Evolutionary conservation across 2,888 invertebrate species (phyloP).

Genomic region (Congeria kusceri): DNA sequence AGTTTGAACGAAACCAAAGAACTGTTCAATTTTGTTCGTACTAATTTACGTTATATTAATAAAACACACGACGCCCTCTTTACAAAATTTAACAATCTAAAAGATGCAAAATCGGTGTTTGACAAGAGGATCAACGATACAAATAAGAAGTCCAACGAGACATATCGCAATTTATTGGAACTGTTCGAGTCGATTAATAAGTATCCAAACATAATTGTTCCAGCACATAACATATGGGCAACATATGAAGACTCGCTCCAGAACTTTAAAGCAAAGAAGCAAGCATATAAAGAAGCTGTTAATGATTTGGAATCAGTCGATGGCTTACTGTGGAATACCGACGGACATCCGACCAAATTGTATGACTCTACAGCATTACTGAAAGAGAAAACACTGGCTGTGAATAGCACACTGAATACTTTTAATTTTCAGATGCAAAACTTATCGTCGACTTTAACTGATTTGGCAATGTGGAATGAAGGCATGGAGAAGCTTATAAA

Average conservation of each 20-base stretch:
- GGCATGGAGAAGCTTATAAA: not conserved
- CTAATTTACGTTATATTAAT: constrained; percentile 37
- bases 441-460: not conserved
- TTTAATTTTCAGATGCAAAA: not conserved
- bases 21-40: constrained; percentile 11
- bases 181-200: too few relatives aligned
- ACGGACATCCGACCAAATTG: constrained; percentile 22
- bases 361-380: not conserved
- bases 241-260: not conserved
- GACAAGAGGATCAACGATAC: too few relatives aligned
- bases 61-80: constrained; percentile 24
- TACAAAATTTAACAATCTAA: not conserved
- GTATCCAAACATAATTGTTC: too few relatives aligned
- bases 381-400: constrained; percentile 11
- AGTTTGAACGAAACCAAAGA: not conserved
- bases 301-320: not conserved
- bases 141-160: too few relatives aligned
- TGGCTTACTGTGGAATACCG: constrained; percentile 20
- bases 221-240: too few relatives aligned
- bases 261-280: not conserved
- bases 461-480: not conserved
- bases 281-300: not conserved
- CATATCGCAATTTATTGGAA: too few relatives aligned
- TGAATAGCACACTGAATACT: constrained; percentile 25
- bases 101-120: not conserved